Evolutionary conservation across 2,888 invertebrate species (phyloP), one percentile per base, ranked within the genome.

Genomic region (Cheilosia vulpina): DNA sequence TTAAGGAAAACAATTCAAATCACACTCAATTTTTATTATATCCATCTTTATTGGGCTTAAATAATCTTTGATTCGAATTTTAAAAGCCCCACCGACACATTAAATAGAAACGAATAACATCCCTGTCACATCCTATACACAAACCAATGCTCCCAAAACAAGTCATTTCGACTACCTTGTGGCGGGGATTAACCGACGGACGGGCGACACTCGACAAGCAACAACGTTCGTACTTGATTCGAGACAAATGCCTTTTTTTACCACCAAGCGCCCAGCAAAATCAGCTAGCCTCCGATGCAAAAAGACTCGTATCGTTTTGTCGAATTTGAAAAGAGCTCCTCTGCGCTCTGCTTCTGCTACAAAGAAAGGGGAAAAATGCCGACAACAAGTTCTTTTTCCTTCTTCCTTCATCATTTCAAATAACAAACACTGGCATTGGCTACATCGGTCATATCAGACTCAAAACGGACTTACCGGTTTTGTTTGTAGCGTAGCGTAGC

Each of bases 241-340:
- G 88, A 88, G 89, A 89, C 88, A 89, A 88, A 88, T 85, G 88
- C 88, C 89, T 88, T 89, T 88, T 89, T 88, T 84, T 62, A 47
- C n/a, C 7, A 68, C 55, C 68, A 82, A 89, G 89, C 80, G 66
- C 57, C 5, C 89, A 89, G 87, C 65, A 65, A 62, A 69, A 43
- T 38, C 24, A 72, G 71, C 11, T 21, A 41, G 62, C n/a, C 0
- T 2, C 7, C 21, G 0, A 11, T 17, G 9, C n/a, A 50, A 87
- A 73, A 84, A 87, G 78, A 71, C 83, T 73, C 69, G 81, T 17
- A 45, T 52, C 21, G 7, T 17, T 47, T 38, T 4, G 13, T 38
- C 0, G 38, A 13, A 38, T 13, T 38, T 4, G 11, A 34, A 38
- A 38, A 38, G 38, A 31, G 31, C 31, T 31, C 7, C 9, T 9